These are phyloP conservation scores for Keiferia lycopersicella DNA, from an alignment of 2,888 invertebrate genomes.

Conservation along the genomic window DNA sequence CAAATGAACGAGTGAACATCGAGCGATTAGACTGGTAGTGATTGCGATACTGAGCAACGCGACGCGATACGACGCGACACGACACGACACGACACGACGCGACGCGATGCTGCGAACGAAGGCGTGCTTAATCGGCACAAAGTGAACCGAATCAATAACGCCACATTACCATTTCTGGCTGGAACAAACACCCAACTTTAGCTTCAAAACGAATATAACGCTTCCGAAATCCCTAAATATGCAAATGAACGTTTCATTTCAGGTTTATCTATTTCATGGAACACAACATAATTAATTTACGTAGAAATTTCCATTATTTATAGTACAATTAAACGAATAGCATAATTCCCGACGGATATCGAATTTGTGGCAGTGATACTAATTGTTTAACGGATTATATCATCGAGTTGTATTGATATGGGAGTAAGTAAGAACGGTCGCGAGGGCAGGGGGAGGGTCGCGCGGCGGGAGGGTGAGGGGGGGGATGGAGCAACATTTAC, in stretches of 20 bases:
- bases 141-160: constrained; percentile 6
- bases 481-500: constrained; percentile 12
- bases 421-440: neutral
- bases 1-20: neutral
- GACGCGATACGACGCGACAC: neutral
- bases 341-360: constrained; percentile 4
- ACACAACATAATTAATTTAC: neutral
- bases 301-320: constrained; percentile 6
- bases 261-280: neutral
- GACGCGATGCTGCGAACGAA: neutral
- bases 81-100: neutral
- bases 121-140: neutral
- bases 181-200: neutral
- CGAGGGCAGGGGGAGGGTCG: neutral
- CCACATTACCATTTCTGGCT: neutral
- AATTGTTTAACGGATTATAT: constrained; percentile 19
- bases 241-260: constrained; percentile 8
- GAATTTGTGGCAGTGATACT: constrained; percentile 7
- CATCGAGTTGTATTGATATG: constrained; percentile 7
- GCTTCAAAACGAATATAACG: neutral
- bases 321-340: constrained; percentile 2
- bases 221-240: neutral
- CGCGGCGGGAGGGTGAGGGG: neutral
- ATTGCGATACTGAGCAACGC: neutral
- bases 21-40: neutral